A percentile compares a stretch with the other conserved stretches of the same genome.
Evolutionary conservation across 2,113 vertebrate species (phyloP).

Genomic region (Copsychus sechellarum): DNA sequence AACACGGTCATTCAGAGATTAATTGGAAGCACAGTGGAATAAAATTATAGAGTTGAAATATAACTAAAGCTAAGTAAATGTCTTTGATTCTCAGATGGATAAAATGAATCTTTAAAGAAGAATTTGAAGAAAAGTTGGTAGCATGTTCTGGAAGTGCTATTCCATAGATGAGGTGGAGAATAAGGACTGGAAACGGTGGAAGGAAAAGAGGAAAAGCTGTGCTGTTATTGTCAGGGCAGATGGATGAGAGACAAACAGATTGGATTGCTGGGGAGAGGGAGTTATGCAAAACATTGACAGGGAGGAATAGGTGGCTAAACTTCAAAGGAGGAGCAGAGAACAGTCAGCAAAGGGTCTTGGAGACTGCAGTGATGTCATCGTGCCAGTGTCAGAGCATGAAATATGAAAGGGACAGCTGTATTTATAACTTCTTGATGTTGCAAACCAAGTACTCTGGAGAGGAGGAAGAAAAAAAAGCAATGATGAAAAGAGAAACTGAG

Average conservation of each 20-base stretch:
- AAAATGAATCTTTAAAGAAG: conserved; percentile 51
- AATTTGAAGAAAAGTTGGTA: conserved; percentile 40
- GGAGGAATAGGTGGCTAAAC: conserved; percentile 6
- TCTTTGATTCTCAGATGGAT: conserved; percentile 61
- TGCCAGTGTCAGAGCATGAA: background rate
- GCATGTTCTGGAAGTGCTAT: background rate
- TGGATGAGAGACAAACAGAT: background rate
- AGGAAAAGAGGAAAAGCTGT: background rate
- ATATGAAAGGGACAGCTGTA: conserved; percentile 4
- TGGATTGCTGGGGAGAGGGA: background rate
- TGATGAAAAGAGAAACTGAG: background rate
- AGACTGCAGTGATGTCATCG: background rate
- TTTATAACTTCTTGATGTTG: conserved; percentile 3
- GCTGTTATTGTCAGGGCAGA: conserved; percentile 18
- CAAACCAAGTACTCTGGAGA: background rate
- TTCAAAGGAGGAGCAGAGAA: background rate
- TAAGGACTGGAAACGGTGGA: background rate
- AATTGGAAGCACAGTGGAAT: conserved; percentile 60
- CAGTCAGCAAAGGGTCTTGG: background rate
- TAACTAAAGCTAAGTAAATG: conserved; percentile 64
- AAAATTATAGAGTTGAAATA: conserved; percentile 50
- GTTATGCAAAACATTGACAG: background rate
- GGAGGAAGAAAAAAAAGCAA: background rate
- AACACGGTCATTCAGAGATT: conserved; percentile 58
- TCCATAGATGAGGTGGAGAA: background rate